A percentile compares a stretch with the other conserved stretches of the same genome.
phyloP scores from a whole-genome alignment of 2,113 vertebrate genomes.

The Edolisoma coerulescens region DNA sequence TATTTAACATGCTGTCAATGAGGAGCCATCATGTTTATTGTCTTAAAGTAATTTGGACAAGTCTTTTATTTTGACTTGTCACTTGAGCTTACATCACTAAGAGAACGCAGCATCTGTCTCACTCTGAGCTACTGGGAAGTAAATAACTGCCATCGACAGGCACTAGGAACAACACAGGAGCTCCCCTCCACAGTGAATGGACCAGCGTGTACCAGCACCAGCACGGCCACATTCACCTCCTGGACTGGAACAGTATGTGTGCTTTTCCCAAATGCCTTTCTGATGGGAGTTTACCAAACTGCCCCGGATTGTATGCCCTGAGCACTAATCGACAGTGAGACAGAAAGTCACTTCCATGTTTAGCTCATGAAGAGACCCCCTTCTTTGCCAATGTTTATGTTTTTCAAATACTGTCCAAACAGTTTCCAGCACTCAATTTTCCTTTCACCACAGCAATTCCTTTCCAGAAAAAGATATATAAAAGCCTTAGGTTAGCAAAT shows the following conservation, averaged over 20 bases:
- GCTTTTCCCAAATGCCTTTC: not conserved
- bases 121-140: not conserved
- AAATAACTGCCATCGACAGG: not conserved
- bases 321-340: not conserved
- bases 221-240: not conserved
- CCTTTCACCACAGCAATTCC: not conserved
- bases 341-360: not conserved
- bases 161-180: not conserved
- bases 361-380: not conserved
- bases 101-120: not conserved
- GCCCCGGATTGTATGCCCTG: not conserved
- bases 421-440: not conserved
- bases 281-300: not conserved
- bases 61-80: slow-evolving; percentile 7
- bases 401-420: not conserved
- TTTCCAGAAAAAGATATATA: not conserved
- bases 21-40: not conserved
- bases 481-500: not conserved
- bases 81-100: not conserved
- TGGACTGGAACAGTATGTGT: not conserved
- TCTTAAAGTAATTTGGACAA: not conserved
- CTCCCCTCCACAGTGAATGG: not conserved
- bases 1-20: slow-evolving; percentile 17
- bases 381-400: not conserved
- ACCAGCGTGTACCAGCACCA: not conserved